Evolutionary conservation across 1,140 invertebrate genomes (phyloP).

Genomic region (Condylostylus longicornis): DNA sequence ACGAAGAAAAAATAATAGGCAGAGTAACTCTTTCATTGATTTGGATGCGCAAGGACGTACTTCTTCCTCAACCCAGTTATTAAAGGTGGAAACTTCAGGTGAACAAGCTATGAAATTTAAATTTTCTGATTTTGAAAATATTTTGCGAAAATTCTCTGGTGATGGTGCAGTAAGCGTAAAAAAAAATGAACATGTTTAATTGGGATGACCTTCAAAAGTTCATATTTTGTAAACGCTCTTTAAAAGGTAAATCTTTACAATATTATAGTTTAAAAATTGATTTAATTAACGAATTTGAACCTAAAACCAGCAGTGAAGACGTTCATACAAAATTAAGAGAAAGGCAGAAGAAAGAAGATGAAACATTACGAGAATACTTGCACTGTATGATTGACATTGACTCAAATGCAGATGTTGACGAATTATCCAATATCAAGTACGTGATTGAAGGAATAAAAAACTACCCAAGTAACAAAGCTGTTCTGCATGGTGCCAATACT

Average conservation of each 20-base stretch:
- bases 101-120: too few relatives aligned
- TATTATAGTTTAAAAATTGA: slow-evolving; percentile 11
- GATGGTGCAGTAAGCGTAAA: too few relatives aligned
- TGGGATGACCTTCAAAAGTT: too few relatives aligned
- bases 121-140: too few relatives aligned
- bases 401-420: slow-evolving; percentile 17
- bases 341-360: slow-evolving; percentile 12
- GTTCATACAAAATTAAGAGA: slow-evolving; percentile 11
- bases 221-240: too few relatives aligned
- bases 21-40: too few relatives aligned
- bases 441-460: slow-evolving; percentile 27
- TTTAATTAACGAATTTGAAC: slow-evolving; percentile 12
- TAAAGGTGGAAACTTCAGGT: too few relatives aligned
- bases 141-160: too few relatives aligned
- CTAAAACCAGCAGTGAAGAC: slow-evolving; percentile 11
- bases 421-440: slow-evolving; percentile 19
- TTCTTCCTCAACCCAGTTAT: too few relatives aligned
- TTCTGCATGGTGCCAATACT: slow-evolving; percentile 26
- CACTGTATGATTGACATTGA: slow-evolving; percentile 19
- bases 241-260: neutral
- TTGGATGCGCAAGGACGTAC: too few relatives aligned
- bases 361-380: slow-evolving; percentile 12
- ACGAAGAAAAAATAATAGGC: too few relatives aligned
- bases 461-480: slow-evolving; percentile 18
- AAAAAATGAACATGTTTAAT: too few relatives aligned